phyloP scores from a whole-genome alignment of 1,140 invertebrate species.

The Apocrypta bakeri region DNA sequence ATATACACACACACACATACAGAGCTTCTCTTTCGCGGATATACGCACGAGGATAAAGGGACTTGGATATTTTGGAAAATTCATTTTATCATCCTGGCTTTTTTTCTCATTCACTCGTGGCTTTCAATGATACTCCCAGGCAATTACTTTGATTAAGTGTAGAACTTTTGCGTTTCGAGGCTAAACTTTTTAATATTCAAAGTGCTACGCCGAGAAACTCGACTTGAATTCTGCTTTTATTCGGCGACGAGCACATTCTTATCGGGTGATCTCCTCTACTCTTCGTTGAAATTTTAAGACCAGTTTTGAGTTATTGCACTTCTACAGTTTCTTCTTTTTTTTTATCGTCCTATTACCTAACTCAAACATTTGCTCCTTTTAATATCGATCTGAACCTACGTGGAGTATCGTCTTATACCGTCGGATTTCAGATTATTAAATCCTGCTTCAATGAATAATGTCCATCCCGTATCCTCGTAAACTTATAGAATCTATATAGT shows the following conservation, averaged over 20 bases:
- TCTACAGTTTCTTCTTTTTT: neutral
- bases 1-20: too few species aligned
- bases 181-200: constrained; percentile 44
- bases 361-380: neutral
- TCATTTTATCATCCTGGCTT: neutral
- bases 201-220: constrained; percentile 7
- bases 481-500: too few species aligned
- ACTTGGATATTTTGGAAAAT: neutral
- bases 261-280: neutral
- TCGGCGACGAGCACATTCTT: neutral
- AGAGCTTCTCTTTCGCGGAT: neutral
- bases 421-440: too few species aligned
- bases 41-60: too few species aligned
- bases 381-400: too few species aligned
- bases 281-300: neutral
- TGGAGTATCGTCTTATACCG: too few species aligned
- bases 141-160: constrained; percentile 33
- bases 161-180: neutral
- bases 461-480: too few species aligned
- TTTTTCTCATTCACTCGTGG: neutral
- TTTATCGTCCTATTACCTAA: neutral
- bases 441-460: too few species aligned
- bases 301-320: neutral
- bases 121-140: neutral
- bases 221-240: neutral